A percentile compares a stretch with the other conserved stretches of the same genome.
Evolutionary conservation across 2,797 vertebrate species (phyloP).

Genomic region (Trematomus bernacchii): DNA sequence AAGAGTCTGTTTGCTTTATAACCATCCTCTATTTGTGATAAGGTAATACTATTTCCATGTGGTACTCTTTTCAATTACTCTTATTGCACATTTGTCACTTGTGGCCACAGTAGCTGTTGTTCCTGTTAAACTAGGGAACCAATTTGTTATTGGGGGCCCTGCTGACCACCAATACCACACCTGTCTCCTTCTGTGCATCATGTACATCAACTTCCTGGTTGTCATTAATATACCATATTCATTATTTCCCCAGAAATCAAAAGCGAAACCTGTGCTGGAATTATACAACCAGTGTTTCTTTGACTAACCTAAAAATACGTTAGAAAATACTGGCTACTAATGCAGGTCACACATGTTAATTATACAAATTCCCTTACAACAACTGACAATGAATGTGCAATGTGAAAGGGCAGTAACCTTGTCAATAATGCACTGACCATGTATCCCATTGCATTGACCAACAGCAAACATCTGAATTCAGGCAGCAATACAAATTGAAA

Average conservation of each 20-base stretch:
- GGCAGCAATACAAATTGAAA: background rate
- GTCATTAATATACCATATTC: background rate
- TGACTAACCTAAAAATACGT: too few relatives aligned
- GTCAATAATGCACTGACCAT: background rate
- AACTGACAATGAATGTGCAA: background rate
- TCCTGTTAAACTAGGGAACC: background rate
- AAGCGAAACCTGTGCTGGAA: background rate
- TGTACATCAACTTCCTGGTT: background rate
- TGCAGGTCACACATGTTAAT: background rate
- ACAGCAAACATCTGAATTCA: slow-evolving; percentile 3
- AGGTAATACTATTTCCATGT: background rate
- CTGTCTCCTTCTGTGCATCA: background rate
- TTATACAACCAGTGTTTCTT: background rate
- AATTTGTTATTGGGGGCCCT: background rate
- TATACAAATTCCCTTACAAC: background rate
- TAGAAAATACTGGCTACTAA: background rate
- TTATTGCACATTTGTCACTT: background rate
- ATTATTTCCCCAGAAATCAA: slow-evolving; percentile 9
- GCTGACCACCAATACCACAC: background rate
- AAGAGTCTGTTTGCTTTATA: background rate
- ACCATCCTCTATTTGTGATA: background rate
- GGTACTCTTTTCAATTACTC: background rate
- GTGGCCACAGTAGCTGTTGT: background rate
- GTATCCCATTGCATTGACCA: background rate
- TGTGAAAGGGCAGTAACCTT: background rate